phyloP scores from a whole-genome alignment of 2,113 vertebrate species.

The Myotis davidii region DNA sequence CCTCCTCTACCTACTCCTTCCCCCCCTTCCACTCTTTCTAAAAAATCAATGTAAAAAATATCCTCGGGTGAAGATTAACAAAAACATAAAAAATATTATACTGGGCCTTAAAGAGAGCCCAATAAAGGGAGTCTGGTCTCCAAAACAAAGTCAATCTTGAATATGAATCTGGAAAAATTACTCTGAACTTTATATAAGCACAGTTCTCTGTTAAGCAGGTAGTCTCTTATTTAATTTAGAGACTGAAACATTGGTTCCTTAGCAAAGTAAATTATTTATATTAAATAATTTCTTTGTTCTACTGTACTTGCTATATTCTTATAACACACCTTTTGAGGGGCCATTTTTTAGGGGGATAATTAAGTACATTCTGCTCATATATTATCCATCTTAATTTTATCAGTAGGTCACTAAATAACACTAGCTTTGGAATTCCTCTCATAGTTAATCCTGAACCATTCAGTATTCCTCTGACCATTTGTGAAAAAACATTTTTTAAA shows the following conservation, averaged over 20 bases:
- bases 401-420: not conserved
- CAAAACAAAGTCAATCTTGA: conserved; percentile 1
- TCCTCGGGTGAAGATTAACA: too few relatives aligned
- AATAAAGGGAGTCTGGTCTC: not conserved
- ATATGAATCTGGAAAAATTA: not conserved
- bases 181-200: not conserved
- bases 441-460: not conserved
- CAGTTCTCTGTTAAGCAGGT: not conserved
- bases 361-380: not conserved
- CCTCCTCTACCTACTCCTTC: too few relatives aligned
- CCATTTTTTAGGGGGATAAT: not conserved
- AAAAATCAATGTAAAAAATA: too few relatives aligned
- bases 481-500: not conserved
- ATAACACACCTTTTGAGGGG: not conserved
- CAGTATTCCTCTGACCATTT: not conserved
- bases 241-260: not conserved
- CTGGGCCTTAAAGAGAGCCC: not conserved
- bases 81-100: not conserved
- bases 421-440: not conserved
- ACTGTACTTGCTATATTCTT: not conserved
- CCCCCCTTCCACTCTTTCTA: too few relatives aligned
- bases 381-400: not conserved
- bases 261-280: not conserved
- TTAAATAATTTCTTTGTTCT: not conserved
- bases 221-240: not conserved